Percentiles rank a stretch among this genome's conserved stretches.
Evolutionary conservation across 2,113 vertebrate species (phyloP).

Genomic region (Sinocyclocheilus rhinocerous): DNA sequence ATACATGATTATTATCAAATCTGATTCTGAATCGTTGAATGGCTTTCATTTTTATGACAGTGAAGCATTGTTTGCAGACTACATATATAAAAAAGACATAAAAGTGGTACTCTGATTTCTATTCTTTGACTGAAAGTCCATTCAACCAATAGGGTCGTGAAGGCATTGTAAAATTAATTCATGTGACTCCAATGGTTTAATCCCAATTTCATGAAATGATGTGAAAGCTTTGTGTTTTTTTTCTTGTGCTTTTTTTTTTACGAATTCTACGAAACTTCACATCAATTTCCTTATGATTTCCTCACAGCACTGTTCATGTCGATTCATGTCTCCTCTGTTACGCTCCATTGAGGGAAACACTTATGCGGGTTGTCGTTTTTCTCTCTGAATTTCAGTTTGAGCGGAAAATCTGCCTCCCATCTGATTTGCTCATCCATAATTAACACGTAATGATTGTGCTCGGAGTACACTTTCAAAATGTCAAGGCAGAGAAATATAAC

Average conservation of each 20-base stretch:
- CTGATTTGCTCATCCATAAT: constrained; percentile 57
- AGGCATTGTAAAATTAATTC: not conserved
- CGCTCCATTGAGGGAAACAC: constrained; percentile 7
- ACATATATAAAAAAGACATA: not conserved
- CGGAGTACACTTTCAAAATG: constrained; percentile 47
- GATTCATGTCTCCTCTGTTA: not conserved
- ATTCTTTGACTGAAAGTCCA: not conserved
- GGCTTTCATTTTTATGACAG: not conserved
- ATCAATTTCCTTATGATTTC: not conserved
- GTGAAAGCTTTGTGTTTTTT: not conserved
- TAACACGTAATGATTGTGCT: constrained; percentile 48
- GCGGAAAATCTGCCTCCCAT: constrained; percentile 33
- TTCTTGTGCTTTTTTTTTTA: not conserved
- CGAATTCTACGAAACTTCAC: not conserved
- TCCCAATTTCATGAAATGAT: not conserved
- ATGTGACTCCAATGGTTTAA: not conserved
- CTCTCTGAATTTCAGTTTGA: constrained; percentile 40
- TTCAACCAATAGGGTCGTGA: not conserved
- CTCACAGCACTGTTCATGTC: not conserved
- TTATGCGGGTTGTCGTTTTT: not conserved
- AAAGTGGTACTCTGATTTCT: not conserved
- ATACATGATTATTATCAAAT: not conserved
- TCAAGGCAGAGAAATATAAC: constrained; percentile 40
- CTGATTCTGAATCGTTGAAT: not conserved
- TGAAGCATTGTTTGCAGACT: not conserved